Conservation (phyloP, 1,140 invertebrate species). For the Penaeus vannamei region DNA sequence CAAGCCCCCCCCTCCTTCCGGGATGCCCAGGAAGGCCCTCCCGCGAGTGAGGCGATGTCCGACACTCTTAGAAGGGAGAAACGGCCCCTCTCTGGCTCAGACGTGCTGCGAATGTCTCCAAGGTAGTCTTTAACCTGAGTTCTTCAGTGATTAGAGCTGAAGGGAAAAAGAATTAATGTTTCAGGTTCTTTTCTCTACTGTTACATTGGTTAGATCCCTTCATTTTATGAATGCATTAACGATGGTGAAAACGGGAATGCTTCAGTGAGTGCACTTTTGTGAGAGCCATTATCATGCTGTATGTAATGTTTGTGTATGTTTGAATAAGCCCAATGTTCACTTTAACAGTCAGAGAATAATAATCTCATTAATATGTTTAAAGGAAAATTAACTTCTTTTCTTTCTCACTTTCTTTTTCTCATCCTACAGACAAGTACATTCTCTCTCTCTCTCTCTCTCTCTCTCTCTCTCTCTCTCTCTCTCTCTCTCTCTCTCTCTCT, state of each 20-base stretch:
- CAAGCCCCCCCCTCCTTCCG: constrained; percentile 50
- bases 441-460: too few species aligned
- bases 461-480: too few species aligned
- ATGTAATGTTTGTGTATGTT: too few species aligned
- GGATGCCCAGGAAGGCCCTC: constrained; percentile 52
- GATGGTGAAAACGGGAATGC: neutral
- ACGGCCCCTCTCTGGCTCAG: constrained; percentile 68
- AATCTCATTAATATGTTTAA: too few species aligned
- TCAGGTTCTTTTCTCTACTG: constrained; percentile 8
- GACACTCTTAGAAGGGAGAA: constrained; percentile 72
- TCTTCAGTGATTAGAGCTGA: constrained; percentile 46
- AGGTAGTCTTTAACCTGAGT: constrained; percentile 67
- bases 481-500: too few species aligned
- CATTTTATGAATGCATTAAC: neutral
- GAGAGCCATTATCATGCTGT: too few species aligned
- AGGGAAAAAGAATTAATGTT: constrained; percentile 2
- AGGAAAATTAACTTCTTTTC: too few species aligned
- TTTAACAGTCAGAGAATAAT: too few species aligned
- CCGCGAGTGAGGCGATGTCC: constrained; percentile 46
- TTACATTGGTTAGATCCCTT: too few species aligned
- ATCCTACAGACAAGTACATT: too few species aligned
- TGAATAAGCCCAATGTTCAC: too few species aligned
- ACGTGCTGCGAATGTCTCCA: constrained; percentile 70
- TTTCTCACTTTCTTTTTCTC: too few species aligned
- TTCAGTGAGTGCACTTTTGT: neutral